phyloP scores from a whole-genome alignment of 1,140 invertebrate genomes.

The Zophobas morio region DNA sequence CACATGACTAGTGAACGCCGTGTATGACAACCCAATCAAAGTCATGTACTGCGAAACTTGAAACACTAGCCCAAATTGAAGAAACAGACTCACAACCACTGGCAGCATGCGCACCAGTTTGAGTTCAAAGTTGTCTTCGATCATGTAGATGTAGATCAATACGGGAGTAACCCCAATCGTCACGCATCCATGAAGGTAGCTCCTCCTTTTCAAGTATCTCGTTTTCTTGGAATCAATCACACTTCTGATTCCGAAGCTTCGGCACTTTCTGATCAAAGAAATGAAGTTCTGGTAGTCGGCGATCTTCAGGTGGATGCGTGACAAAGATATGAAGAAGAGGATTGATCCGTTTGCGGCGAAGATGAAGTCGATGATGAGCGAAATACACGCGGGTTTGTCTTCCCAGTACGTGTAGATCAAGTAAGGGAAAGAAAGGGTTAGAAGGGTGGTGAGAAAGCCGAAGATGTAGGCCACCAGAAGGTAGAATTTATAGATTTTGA shows the following conservation, averaged over 20 bases:
- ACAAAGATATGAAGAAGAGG: slow-evolving; percentile 14
- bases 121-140: slow-evolving; percentile 11
- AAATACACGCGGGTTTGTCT: slow-evolving; percentile 1
- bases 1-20: background rate
- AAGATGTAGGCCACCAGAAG: slow-evolving; percentile 6
- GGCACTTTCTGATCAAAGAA: background rate
- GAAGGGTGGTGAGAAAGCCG: background rate
- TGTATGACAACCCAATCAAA: slow-evolving; percentile 3
- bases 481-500: background rate
- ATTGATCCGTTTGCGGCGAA: slow-evolving; percentile 5
- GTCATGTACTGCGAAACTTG: slow-evolving; percentile 18
- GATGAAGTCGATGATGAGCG: slow-evolving; percentile 11
- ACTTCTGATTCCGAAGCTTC: background rate
- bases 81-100: slow-evolving; percentile 1
- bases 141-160: background rate
- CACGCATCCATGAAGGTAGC: background rate
- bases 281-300: slow-evolving; percentile 23
- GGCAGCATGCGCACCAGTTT: slow-evolving; percentile 1
- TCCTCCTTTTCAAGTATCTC: background rate
- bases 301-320: background rate
- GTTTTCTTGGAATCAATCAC: slow-evolving; percentile 1
- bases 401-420: slow-evolving; percentile 7
- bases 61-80: slow-evolving; percentile 23
- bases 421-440: slow-evolving; percentile 2
- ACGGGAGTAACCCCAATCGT: background rate